Conservation (phyloP, 2,888 invertebrate species). For the Eumacrocentrus americanus region DNA sequence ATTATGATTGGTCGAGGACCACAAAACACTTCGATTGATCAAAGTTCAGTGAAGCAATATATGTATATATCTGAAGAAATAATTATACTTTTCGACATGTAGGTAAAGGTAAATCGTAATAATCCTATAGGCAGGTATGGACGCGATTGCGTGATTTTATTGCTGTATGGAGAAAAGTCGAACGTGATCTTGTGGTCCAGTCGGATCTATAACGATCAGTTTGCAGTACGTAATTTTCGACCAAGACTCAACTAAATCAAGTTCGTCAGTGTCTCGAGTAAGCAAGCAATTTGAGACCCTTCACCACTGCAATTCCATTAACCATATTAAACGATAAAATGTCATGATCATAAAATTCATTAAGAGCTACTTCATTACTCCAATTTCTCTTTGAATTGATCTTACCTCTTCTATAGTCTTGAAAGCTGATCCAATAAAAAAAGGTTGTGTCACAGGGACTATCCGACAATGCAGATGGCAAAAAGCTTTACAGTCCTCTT, state of each 20-base stretch:
- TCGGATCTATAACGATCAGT: slow-evolving; percentile 5
- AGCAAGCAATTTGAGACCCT: not conserved
- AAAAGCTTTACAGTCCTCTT: not conserved
- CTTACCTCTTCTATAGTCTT: no score
- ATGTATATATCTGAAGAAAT: no score
- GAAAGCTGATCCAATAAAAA: no score
- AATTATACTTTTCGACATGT: not conserved
- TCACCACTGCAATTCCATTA: not conserved
- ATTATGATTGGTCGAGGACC: not conserved
- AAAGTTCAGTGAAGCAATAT: not conserved
- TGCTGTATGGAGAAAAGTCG: not conserved
- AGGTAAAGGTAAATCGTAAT: not conserved
- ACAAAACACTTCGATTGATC: not conserved
- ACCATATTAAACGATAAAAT: no score
- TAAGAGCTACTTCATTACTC: no score
- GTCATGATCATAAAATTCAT: no score
- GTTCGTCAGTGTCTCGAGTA: slow-evolving; percentile 7
- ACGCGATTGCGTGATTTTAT: slow-evolving; percentile 4
- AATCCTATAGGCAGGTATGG: not conserved
- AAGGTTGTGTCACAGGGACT: not conserved
- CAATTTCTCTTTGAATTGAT: no score
- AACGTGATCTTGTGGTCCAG: slow-evolving; percentile 5
- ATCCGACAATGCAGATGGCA: not conserved
- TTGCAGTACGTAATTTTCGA: slow-evolving; percentile 8
- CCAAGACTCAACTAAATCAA: not conserved